These are phyloP conservation scores for Ursus arctos DNA, from an alignment of 2,113 vertebrate species.

Conservation along the genomic window DNA sequence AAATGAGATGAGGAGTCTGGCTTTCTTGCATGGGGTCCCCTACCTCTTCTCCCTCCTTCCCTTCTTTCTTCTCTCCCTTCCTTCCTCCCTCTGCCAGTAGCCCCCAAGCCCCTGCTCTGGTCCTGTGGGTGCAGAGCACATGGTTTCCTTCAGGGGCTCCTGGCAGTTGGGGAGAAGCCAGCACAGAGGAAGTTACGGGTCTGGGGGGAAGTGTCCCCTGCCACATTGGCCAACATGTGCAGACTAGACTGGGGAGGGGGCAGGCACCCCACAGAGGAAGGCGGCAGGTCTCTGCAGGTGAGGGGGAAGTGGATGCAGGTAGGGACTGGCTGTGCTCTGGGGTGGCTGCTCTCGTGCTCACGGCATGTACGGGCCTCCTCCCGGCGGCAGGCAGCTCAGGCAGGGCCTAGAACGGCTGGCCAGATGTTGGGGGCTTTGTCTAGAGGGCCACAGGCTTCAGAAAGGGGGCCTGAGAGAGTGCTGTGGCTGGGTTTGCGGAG, in stretches of 20 bases:
- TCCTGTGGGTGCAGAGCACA: no score
- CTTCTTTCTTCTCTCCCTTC: background rate
- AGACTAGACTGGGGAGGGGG: background rate
- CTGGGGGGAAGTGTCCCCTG: background rate
- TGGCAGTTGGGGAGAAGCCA: background rate
- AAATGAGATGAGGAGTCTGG: background rate
- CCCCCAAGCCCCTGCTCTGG: no score
- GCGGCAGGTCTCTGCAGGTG: no score
- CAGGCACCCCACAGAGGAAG: no score
- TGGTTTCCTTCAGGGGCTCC: background rate
- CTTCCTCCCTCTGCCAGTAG: background rate
- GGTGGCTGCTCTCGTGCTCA: background rate
- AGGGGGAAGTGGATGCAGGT: no score
- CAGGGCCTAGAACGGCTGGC: background rate
- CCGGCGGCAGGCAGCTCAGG: background rate
- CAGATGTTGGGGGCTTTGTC: background rate
- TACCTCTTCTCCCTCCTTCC: no score
- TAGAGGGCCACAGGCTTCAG: background rate
- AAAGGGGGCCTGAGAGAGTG: background rate
- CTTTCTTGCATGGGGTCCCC: background rate
- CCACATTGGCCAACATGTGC: fast-evolving
- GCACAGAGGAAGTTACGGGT: background rate
- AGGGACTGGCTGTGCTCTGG: background rate
- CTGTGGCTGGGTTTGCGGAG: background rate
- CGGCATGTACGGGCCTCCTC: fast-evolving